These are phyloP conservation scores for Halcyon chelicuti DNA, from an alignment of 2,797 vertebrate species.

Conservation along the genomic window DNA sequence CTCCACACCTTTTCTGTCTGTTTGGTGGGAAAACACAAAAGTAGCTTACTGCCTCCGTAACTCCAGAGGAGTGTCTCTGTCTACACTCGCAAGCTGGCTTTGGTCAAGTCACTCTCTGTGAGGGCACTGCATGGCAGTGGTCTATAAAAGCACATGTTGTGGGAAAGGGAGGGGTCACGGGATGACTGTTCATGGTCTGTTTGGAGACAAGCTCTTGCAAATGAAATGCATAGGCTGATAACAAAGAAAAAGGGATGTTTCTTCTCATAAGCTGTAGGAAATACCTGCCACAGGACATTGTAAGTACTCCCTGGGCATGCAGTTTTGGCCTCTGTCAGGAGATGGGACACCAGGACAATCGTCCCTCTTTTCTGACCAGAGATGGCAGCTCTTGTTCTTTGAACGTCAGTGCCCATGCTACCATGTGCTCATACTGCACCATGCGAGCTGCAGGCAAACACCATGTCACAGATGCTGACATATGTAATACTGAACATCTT, in stretches of 20 bases:
- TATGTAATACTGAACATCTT: rapidly evolving
- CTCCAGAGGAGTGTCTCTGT: background rate
- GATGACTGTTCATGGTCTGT: background rate
- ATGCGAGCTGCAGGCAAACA: background rate
- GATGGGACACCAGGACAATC: background rate
- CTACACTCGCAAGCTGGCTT: background rate
- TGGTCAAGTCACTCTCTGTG: background rate
- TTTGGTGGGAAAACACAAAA: background rate
- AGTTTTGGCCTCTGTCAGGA: background rate
- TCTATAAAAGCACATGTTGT: background rate
- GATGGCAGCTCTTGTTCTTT: background rate
- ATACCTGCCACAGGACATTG: background rate
- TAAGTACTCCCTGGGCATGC: background rate
- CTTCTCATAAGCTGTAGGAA: background rate
- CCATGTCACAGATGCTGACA: background rate
- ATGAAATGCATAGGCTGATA: background rate
- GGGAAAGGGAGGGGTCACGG: background rate
- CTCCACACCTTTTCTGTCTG: background rate
- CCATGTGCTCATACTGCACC: background rate
- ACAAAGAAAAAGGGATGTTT: background rate
- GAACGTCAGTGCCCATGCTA: background rate
- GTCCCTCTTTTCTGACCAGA: background rate
- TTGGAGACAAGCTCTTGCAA: background rate
- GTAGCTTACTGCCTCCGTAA: background rate
- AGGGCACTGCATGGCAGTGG: background rate